These are phyloP conservation scores for Drosophila arawakana DNA, from an alignment of 1,140 invertebrate species.

Conservation along the genomic window DNA sequence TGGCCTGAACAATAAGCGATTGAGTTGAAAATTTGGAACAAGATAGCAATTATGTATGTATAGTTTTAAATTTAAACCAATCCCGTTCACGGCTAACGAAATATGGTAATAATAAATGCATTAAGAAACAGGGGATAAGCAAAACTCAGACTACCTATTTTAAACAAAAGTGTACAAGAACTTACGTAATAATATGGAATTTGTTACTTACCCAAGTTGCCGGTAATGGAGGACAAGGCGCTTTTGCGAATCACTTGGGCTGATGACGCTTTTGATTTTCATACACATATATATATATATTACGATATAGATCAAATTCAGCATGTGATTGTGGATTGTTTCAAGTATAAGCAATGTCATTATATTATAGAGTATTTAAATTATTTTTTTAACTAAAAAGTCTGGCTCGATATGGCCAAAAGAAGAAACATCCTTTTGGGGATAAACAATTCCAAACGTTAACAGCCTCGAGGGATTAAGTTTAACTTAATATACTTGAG, in stretches of 20 bases:
- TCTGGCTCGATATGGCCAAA: constrained; percentile 1
- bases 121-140: constrained; percentile 25
- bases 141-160: constrained; percentile 57
- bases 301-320: constrained; percentile 68
- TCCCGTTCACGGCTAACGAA: constrained; percentile 6
- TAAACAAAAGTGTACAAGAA: constrained; percentile 57
- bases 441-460: constrained; percentile 29
- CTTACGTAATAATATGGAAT: constrained; percentile 53
- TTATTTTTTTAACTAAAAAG: constrained; percentile 12
- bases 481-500: constrained; percentile 28
- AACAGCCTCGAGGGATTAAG: constrained; percentile 22
- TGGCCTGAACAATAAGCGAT: background rate
- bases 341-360: constrained; percentile 56
- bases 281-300: constrained; percentile 79
- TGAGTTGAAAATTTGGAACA: background rate
- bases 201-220: constrained; percentile 83
- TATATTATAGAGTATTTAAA: constrained; percentile 36
- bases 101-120: constrained; percentile 19
- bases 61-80: constrained; percentile 3
- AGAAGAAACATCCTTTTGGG: constrained; percentile 5
- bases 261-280: constrained; percentile 84
- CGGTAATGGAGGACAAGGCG: constrained; percentile 84
- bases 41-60: background rate
- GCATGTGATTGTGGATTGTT: constrained; percentile 60
- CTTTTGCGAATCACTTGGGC: constrained; percentile 84